phyloP scores from a whole-genome alignment of 2,888 invertebrate genomes.

The Frankliniella intonsa region DNA sequence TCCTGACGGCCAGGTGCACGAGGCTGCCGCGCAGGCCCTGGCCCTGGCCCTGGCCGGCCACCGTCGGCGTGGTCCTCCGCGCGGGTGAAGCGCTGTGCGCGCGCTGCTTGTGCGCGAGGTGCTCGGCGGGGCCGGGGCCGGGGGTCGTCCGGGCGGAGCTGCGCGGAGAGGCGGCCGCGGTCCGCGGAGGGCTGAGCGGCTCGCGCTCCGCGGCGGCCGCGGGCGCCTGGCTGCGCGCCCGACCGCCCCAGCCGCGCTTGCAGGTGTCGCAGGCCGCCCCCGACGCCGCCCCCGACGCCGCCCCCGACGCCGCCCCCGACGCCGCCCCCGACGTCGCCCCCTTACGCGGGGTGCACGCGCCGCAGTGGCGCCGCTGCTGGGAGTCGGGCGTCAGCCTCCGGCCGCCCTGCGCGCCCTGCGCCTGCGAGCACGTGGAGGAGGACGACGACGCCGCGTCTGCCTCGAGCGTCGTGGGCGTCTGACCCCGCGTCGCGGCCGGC shows the following conservation, averaged over 20 bases:
- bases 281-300: no score
- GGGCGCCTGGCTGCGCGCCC: not conserved
- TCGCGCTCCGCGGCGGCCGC: not conserved
- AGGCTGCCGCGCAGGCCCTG: not conserved
- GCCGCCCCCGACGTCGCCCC: not conserved
- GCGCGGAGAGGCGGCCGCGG: not conserved
- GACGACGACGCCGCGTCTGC: not conserved
- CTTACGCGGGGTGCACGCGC: not conserved
- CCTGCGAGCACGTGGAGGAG: not conserved
- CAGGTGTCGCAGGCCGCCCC: no score
- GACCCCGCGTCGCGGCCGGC: not conserved
- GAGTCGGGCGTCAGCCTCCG: not conserved
- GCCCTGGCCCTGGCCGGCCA: not conserved
- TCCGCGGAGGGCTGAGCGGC: not conserved
- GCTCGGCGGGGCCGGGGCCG: not conserved
- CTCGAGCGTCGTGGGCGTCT: not conserved
- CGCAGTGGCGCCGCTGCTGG: not conserved
- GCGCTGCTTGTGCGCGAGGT: not conserved
- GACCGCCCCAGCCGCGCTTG: no score
- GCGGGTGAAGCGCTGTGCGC: slow-evolving; percentile 6
- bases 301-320: no score
- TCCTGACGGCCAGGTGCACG: not conserved
- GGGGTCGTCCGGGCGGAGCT: not conserved
- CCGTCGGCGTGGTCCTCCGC: not conserved
- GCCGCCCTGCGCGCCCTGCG: not conserved